phyloP scores from a whole-genome alignment of 2,113 vertebrate genomes.

The Syngnathus scovelli region DNA sequence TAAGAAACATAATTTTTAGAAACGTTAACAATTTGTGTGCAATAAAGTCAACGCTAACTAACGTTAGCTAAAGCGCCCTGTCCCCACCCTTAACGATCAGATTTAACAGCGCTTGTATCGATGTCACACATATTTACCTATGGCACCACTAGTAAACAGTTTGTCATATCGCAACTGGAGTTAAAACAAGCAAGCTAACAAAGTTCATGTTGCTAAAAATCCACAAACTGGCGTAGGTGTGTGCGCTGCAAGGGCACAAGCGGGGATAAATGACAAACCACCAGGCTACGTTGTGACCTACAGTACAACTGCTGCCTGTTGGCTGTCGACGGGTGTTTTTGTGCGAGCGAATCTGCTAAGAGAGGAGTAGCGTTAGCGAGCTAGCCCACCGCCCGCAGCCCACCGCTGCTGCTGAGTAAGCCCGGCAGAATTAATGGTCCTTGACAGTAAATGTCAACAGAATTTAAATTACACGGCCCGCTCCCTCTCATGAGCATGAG shows the following conservation, averaged over 20 bases:
- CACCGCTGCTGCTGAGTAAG: constrained; percentile 72
- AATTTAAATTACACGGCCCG: constrained; percentile 74
- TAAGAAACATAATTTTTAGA: too few relatives aligned
- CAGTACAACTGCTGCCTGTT: constrained; percentile 17
- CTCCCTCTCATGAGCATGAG: constrained; percentile 67
- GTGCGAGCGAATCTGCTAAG: constrained; percentile 52
- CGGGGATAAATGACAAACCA: constrained; percentile 66
- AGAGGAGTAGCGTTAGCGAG: constrained; percentile 56
- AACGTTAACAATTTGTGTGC: not conserved
- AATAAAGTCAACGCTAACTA: not conserved
- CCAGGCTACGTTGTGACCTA: constrained; percentile 57
- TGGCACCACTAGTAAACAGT: not conserved
- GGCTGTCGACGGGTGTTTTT: constrained; percentile 16
- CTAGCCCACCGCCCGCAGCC: constrained; percentile 56
- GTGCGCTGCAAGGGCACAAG: constrained; percentile 52
- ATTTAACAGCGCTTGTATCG: too few relatives aligned
- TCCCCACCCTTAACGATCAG: too few relatives aligned
- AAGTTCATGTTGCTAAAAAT: constrained; percentile 17
- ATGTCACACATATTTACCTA: too few relatives aligned
- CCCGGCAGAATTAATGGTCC: constrained; percentile 71
- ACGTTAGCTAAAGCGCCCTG: too few relatives aligned
- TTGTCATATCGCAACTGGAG: constrained; percentile 20
- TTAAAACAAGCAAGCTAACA: constrained; percentile 28
- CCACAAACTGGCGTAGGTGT: constrained; percentile 53
- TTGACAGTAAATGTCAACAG: constrained; percentile 81